Conservation (phyloP, 2,113 vertebrate genomes). For the Synodontis membranacea region DNA sequence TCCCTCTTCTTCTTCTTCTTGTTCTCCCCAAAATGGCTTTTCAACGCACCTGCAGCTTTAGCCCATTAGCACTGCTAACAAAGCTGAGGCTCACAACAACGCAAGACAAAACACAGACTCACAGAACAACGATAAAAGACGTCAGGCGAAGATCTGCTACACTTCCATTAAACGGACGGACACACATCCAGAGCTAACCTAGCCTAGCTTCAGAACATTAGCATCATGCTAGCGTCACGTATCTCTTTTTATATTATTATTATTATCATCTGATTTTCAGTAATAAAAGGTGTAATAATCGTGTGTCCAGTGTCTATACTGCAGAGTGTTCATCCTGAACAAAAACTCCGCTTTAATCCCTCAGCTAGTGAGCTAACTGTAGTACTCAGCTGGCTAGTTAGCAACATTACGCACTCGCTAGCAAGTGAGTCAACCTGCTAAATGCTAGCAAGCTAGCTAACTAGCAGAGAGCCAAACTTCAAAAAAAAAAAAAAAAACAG, state of each 20-base stretch:
- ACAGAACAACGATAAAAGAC: background rate
- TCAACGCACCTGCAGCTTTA: background rate
- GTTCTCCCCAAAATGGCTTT: constrained; percentile 17
- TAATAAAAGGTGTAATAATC: background rate
- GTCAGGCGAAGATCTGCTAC: background rate
- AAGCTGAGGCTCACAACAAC: background rate
- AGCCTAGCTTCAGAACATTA: background rate
- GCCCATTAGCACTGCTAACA: background rate
- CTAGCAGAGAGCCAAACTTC: background rate
- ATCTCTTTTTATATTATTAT: background rate
- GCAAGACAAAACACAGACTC: background rate
- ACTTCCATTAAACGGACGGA: background rate
- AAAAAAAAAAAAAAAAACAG: background rate
- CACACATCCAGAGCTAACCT: too few species aligned
- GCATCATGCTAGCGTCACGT: background rate
- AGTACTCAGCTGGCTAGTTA: background rate
- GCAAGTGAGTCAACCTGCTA: constrained; percentile 7
- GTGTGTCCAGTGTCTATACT: background rate
- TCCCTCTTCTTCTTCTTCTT: too few species aligned
- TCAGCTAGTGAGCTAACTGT: background rate
- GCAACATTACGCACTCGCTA: constrained; percentile 12
- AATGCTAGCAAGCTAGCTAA: background rate
- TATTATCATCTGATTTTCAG: background rate
- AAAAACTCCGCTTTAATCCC: too few species aligned
- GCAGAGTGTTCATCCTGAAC: background rate